Evolutionary conservation across 2,888 invertebrate genomes (phyloP), one percentile per base, ranked within the genome.

Genomic region (Hirudinaria manillensis): DNA sequence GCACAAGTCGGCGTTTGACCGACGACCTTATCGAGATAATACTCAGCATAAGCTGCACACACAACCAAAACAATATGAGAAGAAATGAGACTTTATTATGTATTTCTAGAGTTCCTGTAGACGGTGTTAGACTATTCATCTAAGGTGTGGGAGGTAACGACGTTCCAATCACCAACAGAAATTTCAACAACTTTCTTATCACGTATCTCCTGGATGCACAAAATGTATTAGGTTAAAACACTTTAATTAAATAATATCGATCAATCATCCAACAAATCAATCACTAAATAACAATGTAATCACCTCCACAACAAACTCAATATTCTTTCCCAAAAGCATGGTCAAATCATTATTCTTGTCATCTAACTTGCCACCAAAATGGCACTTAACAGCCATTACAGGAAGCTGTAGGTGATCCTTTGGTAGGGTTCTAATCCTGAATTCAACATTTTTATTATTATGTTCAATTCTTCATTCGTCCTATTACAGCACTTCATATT

Each of bases 351-450:
- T 16, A 13, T 21, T 34, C 29, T 70, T 13, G 51, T 65, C 65
- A 27, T 38, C 72, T 32, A 19, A 61, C n/a, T 7, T 32, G 65
- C 21, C n/a, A 38, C 10, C 61, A n/a, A 75, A 71, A 36, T 72
- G 75, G 32, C 75, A 75, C 10, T 19, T 53, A n/a, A 71, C 16
- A 7, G 75, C 72, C 75, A 61, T 55, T 7, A 24, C 38, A 0
- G 75, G 65, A 19, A 75, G 61, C 16, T 27, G 21, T 21, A 56
- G n/a, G 32, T 72, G 45, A 13, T 66, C 71, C 7, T 71, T 24
- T 16, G 75, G 75, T 24, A 75, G 53, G 24, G 2, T 45, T 51
- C 72, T 71, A 6, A 75, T n/a, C 6, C 75, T 75, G 72, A 29
- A 65, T 32, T 21, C 24, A 67, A 4, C 6, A 67, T 24, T n/a